These are phyloP conservation scores for Pocillopora damicornis DNA, from an alignment of 64 coral and sea anemone species.

Conservation along the genomic window DNA sequence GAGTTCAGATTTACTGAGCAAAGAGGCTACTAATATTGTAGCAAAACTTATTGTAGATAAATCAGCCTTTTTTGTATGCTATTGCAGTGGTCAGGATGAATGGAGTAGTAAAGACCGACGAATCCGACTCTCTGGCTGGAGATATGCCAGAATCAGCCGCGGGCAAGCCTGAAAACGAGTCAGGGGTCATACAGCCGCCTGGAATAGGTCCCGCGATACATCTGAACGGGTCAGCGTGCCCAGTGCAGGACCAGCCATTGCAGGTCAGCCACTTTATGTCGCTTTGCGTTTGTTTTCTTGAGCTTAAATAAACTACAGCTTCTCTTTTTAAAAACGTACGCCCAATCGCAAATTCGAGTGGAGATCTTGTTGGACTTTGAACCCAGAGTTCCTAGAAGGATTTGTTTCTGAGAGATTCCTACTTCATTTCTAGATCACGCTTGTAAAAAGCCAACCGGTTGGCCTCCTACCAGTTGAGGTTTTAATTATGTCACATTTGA, in stretches of 20 bases:
- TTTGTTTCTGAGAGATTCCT: no score
- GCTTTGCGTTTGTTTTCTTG: no score
- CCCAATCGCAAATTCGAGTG: no score
- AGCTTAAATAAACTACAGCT: no score
- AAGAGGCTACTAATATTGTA: neutral
- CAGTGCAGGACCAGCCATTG: constrained; percentile 57
- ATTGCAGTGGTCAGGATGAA: constrained; percentile 71
- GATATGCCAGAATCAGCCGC: constrained; percentile 24
- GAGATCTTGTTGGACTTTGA: no score
- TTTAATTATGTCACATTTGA: no score
- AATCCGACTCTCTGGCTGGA: constrained; percentile 39
- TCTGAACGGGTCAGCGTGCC: constrained; percentile 79
- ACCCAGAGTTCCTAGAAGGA: no score
- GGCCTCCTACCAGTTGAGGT: no score
- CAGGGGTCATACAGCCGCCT: constrained; percentile 69
- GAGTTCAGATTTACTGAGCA: no score
- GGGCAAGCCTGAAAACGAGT: constrained; percentile 16
- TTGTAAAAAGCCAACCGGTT: no score
- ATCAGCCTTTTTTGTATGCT: neutral
- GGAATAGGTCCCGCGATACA: constrained; percentile 90
- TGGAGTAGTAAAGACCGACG: constrained; percentile 77
- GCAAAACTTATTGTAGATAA: neutral
- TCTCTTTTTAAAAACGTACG: no score
- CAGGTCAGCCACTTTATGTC: constrained; percentile 29
- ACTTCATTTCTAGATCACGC: no score